A percentile compares a stretch with the other conserved stretches of the same genome.
Evolutionary conservation across 2,797 vertebrate genomes (phyloP).

Genomic region (Taenioides sp.): DNA sequence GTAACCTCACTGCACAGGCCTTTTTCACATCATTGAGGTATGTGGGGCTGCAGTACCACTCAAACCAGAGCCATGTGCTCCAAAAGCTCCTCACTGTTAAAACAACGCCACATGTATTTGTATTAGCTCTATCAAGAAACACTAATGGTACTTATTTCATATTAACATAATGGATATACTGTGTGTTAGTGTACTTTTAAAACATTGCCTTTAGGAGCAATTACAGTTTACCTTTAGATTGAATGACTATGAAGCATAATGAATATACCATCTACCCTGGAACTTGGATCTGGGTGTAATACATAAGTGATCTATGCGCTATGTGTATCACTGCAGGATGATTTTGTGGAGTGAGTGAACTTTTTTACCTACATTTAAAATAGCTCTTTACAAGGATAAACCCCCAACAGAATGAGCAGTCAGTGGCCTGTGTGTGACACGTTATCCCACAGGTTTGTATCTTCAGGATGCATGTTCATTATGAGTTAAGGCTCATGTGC

Average conservation of each 20-base stretch:
- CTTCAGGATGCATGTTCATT: neutral
- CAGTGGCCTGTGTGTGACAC: too few species aligned
- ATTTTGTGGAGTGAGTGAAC: neutral
- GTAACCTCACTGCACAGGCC: conserved; percentile 24
- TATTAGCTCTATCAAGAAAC: neutral
- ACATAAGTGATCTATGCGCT: neutral
- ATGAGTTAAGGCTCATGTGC: neutral
- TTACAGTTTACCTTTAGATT: neutral
- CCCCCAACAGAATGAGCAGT: too few species aligned
- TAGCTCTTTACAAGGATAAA: too few species aligned
- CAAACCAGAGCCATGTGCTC: conserved; percentile 16
- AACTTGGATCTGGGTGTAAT: neutral
- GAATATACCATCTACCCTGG: neutral
- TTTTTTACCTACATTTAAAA: neutral
- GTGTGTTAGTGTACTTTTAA: neutral
- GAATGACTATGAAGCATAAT: neutral
- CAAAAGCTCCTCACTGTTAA: conserved; percentile 3
- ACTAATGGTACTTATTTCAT: neutral
- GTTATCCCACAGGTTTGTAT: too few species aligned
- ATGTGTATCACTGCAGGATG: neutral
- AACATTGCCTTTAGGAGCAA: neutral
- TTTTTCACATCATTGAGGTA: conserved; percentile 30
- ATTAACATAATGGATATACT: neutral
- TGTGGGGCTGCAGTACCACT: conserved; percentile 16
- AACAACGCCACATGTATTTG: neutral